Base-by-base conservation (phyloP, 2,888 invertebrate species). In the Acanthosoma haemorrhoidale region DNA sequence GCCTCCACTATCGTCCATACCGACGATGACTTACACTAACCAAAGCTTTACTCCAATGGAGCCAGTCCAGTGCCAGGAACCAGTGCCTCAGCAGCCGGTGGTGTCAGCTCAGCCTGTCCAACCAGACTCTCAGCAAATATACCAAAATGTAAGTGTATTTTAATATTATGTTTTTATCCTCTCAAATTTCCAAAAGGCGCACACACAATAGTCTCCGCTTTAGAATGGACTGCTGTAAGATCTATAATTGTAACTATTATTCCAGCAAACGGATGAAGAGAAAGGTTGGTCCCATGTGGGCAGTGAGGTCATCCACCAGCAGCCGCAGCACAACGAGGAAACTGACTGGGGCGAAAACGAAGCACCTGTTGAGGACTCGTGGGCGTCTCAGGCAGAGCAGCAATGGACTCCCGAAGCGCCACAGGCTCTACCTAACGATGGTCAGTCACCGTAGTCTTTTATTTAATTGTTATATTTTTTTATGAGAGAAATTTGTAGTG, bases 11-110 rank as follows among this genome's bases (percentile, higher is more conserved):
- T 90, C 91, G 25, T 71, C 72, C 2, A 92, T 93, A 77, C 90
- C 91, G 25, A 86, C 89, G 31, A 91, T 92, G 81, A 92, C 92
- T 57, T 93, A 90, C 80, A 92, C 92, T 69, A 93, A 93, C 81
- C 92, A 91, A 79, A 89, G 87, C 78, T 92, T 87, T 83, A 85
- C 72, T 81, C 81, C 51, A 73, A 79, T 36, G 77, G 60, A 38
- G 9, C 68, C 61, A 6, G 34, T 15, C 0, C 18, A 5, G 1
- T 32, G 51, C 32, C 51, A 51, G 18, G 51, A 51, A 25, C 32
- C 34, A 1, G 6, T 11, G 15, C 6, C 58, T 58, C 60, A 29
- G n/a, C 32, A 15, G 8, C n/a, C 9, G 5, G 67, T 67, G 9
- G 36, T 51, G 2, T 64, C 66, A n/a, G 66, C 71, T 11, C 63